Evolutionary conservation across 2,113 vertebrate genomes (phyloP).

Genomic region (Tenrec ecaudatus): DNA sequence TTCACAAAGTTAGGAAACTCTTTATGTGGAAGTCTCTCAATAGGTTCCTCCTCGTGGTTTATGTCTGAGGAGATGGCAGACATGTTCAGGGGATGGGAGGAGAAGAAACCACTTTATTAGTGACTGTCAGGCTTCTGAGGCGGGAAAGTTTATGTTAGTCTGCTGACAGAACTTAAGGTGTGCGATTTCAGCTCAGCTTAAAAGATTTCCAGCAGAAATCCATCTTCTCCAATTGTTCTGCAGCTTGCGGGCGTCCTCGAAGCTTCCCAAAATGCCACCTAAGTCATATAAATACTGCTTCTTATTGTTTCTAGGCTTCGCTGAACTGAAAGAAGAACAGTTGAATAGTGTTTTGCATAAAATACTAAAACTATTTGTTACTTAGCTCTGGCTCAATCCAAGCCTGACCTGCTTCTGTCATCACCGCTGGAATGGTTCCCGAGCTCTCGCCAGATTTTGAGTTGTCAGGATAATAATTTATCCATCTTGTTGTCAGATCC

Average conservation of each 20-base stretch:
- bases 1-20: background rate
- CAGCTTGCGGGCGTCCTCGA: slow-evolving; percentile 11
- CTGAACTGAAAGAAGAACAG: slow-evolving; percentile 50
- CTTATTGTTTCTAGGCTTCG: slow-evolving; percentile 61
- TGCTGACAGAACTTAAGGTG: slow-evolving; percentile 56
- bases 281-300: slow-evolving; percentile 56
- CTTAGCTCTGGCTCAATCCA: slow-evolving; percentile 53
- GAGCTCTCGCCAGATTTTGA: slow-evolving; percentile 73
- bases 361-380: slow-evolving; percentile 77
- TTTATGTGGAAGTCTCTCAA: background rate
- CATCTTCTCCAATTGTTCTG: background rate
- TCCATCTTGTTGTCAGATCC: slow-evolving; percentile 78
- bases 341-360: slow-evolving; percentile 71
- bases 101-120: slow-evolving; percentile 35
- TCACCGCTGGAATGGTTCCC: slow-evolving; percentile 55
- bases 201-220: slow-evolving; percentile 52
- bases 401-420: slow-evolving; percentile 82
- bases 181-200: slow-evolving; percentile 36
- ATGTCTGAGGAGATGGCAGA: background rate
- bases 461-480: slow-evolving; percentile 80
- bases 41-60: background rate
- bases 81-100: background rate
- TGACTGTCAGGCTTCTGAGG: slow-evolving; percentile 23
- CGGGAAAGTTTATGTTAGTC: slow-evolving; percentile 21
- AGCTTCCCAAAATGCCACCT: slow-evolving; percentile 23